Evolutionary conservation across 2,888 invertebrate genomes (phyloP).

Genomic region (Cheilosia grossa): DNA sequence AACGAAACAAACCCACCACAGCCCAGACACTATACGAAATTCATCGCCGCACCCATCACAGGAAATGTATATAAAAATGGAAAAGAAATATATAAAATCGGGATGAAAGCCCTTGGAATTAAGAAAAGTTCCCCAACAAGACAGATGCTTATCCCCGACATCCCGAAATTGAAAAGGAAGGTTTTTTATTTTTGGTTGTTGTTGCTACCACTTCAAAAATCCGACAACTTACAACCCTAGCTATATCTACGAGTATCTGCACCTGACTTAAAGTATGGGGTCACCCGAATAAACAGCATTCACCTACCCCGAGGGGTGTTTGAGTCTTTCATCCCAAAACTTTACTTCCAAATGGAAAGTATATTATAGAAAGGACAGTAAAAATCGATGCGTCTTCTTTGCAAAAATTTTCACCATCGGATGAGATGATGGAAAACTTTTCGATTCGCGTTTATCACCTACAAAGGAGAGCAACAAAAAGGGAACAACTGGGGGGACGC

Average conservation of each 20-base stretch:
- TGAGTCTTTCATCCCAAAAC: slow-evolving; percentile 31
- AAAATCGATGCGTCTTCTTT: slow-evolving; percentile 52
- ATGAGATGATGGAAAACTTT: slow-evolving; percentile 64
- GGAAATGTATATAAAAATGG: slow-evolving; percentile 36
- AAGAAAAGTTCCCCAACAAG: slow-evolving; percentile 59
- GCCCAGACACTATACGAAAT: slow-evolving; percentile 22
- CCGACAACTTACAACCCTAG: neutral
- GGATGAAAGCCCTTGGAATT: slow-evolving; percentile 58
- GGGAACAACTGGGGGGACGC: neutral
- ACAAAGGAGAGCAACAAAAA: slow-evolving; percentile 3
- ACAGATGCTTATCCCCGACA: slow-evolving; percentile 61
- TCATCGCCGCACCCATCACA: neutral
- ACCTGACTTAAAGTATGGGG: slow-evolving; percentile 59
- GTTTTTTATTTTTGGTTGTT: neutral
- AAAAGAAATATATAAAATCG: slow-evolving; percentile 26
- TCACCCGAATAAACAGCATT: slow-evolving; percentile 23
- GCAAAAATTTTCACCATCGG: slow-evolving; percentile 25
- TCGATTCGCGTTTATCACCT: slow-evolving; percentile 56
- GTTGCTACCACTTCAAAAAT: neutral
- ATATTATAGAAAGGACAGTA: slow-evolving; percentile 17
- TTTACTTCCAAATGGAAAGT: slow-evolving; percentile 59
- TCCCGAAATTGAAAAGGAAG: slow-evolving; percentile 58
- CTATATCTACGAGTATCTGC: slow-evolving; percentile 32
- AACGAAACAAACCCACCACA: slow-evolving; percentile 56
- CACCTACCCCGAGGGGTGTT: slow-evolving; percentile 9